phyloP scores from a whole-genome alignment of 2,888 invertebrate genomes.

The Lasioglossum oenotherae region DNA sequence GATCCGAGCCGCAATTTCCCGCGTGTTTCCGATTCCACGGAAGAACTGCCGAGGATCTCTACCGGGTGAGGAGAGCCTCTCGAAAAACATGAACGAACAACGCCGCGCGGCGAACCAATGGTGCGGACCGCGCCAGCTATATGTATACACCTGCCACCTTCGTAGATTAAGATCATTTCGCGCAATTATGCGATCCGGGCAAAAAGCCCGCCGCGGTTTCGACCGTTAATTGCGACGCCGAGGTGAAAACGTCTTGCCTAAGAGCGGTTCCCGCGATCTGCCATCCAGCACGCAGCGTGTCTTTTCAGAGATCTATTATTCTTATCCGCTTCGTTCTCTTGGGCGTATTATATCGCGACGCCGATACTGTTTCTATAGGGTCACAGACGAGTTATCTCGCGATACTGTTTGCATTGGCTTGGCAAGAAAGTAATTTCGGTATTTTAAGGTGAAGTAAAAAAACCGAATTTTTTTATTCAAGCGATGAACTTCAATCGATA shows the following conservation, averaged over 20 bases:
- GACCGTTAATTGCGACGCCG: slow-evolving; percentile 27
- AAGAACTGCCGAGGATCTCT: slow-evolving; percentile 4
- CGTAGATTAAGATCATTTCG: slow-evolving; percentile 58
- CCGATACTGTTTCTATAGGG: too few species aligned
- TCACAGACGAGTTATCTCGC: too few species aligned
- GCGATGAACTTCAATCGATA: too few species aligned
- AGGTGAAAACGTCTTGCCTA: slow-evolving; percentile 9
- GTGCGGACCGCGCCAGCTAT: background rate
- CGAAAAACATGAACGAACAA: slow-evolving; percentile 47
- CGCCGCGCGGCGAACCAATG: slow-evolving; percentile 8
- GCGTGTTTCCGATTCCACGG: slow-evolving; percentile 62
- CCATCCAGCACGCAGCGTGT: background rate
- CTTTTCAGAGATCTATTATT: background rate
- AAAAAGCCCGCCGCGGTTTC: slow-evolving; percentile 33
- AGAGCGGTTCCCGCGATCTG: background rate
- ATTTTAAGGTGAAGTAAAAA: too few species aligned
- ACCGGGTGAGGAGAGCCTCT: background rate
- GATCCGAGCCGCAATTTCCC: slow-evolving; percentile 38
- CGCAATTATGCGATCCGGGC: slow-evolving; percentile 47
- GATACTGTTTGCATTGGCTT: too few species aligned
- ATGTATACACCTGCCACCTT: slow-evolving; percentile 63
- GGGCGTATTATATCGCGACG: too few species aligned
- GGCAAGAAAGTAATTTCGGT: too few species aligned
- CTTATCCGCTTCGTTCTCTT: background rate
- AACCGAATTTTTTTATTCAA: too few species aligned